Conservation (phyloP, 2,113 vertebrate genomes). For the Tragelaphus strepsiceros region DNA sequence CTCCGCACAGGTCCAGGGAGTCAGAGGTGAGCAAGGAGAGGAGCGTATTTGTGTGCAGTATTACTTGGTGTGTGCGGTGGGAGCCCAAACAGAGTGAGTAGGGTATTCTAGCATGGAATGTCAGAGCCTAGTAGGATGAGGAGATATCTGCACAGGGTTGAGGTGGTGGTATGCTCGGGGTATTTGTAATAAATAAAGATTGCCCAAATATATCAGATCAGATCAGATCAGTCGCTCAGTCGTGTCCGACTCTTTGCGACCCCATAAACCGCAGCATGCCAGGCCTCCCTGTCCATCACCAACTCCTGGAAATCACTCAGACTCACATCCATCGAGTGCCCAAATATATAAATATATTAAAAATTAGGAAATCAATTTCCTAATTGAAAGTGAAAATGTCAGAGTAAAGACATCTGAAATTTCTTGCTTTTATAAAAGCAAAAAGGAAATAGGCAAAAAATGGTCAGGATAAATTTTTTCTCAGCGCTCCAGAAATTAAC, state of each 20-base stretch:
- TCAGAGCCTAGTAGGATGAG: neutral
- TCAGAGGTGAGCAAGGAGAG: neutral
- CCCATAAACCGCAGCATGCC: too few relatives aligned
- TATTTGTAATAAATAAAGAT: neutral
- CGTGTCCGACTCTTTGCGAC: too few relatives aligned
- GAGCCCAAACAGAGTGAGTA: neutral
- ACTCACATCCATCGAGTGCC: too few relatives aligned
- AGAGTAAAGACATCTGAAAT: neutral
- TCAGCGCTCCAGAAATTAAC: neutral
- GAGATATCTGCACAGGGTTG: neutral
- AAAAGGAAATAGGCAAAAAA: neutral
- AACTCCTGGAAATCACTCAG: too few relatives aligned
- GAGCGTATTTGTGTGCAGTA: too few relatives aligned
- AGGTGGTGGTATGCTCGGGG: too few relatives aligned
- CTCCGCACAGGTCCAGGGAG: neutral
- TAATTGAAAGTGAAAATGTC: neutral
- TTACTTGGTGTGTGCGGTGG: neutral
- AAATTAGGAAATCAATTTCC: neutral
- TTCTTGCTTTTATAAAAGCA: neutral
- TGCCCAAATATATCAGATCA: too few relatives aligned
- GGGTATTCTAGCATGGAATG: neutral
- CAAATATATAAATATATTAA: neutral
- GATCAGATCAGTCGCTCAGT: too few relatives aligned
- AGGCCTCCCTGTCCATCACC: too few relatives aligned
- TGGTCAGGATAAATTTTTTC: neutral